These are phyloP conservation scores for Pedionomus torquatus DNA, from an alignment of 2,113 vertebrate species.

Conservation along the genomic window DNA sequence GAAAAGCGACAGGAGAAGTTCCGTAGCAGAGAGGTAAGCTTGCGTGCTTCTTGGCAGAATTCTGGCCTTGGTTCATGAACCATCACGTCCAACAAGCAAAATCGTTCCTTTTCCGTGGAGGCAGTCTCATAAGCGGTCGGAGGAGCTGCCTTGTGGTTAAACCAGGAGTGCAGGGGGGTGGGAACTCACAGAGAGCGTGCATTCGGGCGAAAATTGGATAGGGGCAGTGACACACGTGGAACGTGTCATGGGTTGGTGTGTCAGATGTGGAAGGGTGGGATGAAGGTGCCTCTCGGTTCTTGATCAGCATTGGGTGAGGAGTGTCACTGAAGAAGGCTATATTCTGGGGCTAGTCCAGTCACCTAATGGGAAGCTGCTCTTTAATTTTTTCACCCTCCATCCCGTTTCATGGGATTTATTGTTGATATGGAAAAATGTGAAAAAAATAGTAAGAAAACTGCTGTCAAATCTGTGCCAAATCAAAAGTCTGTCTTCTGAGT, in stretches of 20 bases:
- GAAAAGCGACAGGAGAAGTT: neutral
- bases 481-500: neutral
- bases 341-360: neutral
- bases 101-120: accelerated
- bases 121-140: neutral
- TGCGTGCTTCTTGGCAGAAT: neutral
- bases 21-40: accelerated
- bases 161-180: neutral
- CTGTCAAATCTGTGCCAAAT: neutral
- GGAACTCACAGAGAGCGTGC: accelerated
- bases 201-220: neutral
- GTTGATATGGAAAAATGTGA: too few species aligned
- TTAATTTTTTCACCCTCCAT: neutral
- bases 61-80: neutral
- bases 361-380: neutral
- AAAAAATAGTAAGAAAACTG: neutral
- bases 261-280: neutral
- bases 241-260: accelerated
- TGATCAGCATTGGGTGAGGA: too few species aligned
- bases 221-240: neutral
- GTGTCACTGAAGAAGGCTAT: accelerated
- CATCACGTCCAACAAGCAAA: accelerated
- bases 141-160: neutral
- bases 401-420: accelerated
- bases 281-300: neutral